Base-by-base conservation (phyloP, 2,113 vertebrate genomes). In the Chaetorhynchus papuensis region DNA sequence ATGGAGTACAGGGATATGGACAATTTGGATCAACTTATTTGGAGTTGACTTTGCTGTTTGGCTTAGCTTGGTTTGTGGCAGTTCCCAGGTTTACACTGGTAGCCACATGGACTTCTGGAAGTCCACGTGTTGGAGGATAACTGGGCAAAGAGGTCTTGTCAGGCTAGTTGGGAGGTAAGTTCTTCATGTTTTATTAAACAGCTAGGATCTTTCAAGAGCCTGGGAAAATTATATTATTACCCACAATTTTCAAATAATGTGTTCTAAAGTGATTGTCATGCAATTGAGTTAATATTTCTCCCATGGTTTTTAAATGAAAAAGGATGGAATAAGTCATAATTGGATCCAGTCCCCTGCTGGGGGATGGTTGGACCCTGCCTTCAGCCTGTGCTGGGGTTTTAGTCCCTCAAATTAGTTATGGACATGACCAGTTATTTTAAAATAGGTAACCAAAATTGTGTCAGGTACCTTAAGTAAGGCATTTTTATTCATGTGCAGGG, bases 71-170 rank as follows among this genome's bases (percentile, higher is more conserved):
- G 7, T 84, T 60, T 53, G 26, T 71, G 31, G 23, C 24, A 17
- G 13, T 54, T 87, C 19, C 47, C 2, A 1, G 63, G 63, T 83
- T 80, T 59, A 31, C 4, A 1, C 30, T 76, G 39, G 23, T 39
- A 71, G 52, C 64, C 45, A 59, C 13, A 7, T 10, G 53, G 66
- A 57, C 47, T 92, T 33, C 19, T 41, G 13, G 6, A 70, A 85
- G 49, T 60, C 57, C 42, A 8, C 0, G 0, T 81, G 15, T 53
- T 0, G 0, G 83, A 78, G 54, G 65, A n/a, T 20, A 57, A 31
- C 14, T 61, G 70, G 53, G 75, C 42, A 61, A 18, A 69, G 42
- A 79, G 44, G 4, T 64, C 61, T 84, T 68, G 57, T 60, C 47
- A 23, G 4, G 7, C n/a, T 49, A 27, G 56, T 23, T 64, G 60